Percentiles rank a stretch among this genome's conserved stretches.
Evolutionary conservation across 92 coral and sea anemone species (phyloP).

Genomic region (Porites lobata): DNA sequence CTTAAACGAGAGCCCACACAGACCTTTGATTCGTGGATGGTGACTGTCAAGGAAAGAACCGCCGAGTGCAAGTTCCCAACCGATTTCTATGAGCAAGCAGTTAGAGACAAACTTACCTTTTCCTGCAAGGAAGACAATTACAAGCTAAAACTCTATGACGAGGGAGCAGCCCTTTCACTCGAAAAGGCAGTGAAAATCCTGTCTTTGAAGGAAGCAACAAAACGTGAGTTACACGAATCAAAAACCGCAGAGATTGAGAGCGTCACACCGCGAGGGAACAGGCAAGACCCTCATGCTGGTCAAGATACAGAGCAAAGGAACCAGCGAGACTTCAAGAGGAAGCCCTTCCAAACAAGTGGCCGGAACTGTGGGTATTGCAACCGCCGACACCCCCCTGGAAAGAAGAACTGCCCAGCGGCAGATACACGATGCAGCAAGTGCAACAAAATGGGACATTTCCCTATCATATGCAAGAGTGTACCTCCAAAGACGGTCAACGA

Average conservation of each 20-base stretch:
- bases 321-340: conserved; percentile 4
- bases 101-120: conserved; percentile 66
- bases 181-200: too few relatives aligned
- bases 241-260: too few relatives aligned
- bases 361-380: too few relatives aligned
- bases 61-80: conserved; percentile 69
- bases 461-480: background rate
- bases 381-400: conserved; percentile 28
- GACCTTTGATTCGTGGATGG: conserved; percentile 68
- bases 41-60: conserved; percentile 64
- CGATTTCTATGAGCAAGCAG: conserved; percentile 54
- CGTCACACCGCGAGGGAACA: conserved; percentile 24
- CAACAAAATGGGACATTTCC: conserved; percentile 26
- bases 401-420: conserved; percentile 73
- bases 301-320: too few relatives aligned
- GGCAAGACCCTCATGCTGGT: too few relatives aligned
- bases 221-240: too few relatives aligned
- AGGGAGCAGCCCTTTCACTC: too few relatives aligned
- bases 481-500: background rate
- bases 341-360: background rate
- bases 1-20: too few relatives aligned
- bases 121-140: conserved; percentile 62
- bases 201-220: too few relatives aligned
- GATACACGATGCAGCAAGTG: conserved; percentile 3
- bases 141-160: conserved; percentile 62